Percentiles rank a stretch among this genome's conserved stretches.
Evolutionary conservation across 2,797 vertebrate genomes (phyloP).

Genomic region (Phaenicophaeus curvirostris): DNA sequence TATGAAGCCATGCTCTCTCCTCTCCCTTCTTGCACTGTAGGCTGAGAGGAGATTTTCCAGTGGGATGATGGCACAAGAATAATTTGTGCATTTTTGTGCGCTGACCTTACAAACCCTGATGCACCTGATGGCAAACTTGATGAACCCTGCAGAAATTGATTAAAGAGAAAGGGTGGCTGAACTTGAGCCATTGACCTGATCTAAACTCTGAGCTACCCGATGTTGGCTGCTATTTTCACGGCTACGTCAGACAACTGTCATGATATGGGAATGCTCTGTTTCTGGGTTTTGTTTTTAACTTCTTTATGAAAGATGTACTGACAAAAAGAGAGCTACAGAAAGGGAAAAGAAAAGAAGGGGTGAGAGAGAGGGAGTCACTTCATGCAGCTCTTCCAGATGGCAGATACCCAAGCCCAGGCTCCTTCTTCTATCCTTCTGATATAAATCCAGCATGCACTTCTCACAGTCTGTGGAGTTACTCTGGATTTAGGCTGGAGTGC

Average conservation of each 20-base stretch:
- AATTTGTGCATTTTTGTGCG: background rate
- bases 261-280: background rate
- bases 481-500: background rate
- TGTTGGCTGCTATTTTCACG: background rate
- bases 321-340: background rate
- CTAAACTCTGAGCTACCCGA: background rate
- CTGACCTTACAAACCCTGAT: background rate
- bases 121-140: background rate
- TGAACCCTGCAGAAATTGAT: conserved; percentile 3
- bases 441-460: background rate
- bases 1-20: background rate
- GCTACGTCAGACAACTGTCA: background rate
- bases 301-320: background rate
- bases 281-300: background rate
- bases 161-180: background rate
- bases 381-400: background rate
- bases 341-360: background rate
- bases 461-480: background rate
- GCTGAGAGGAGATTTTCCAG: background rate
- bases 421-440: background rate
- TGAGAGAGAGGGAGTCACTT: background rate
- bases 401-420: background rate
- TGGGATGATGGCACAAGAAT: background rate
- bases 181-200: background rate
- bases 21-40: background rate